phyloP scores from a whole-genome alignment of 2,797 vertebrate genomes.

The Pampus argenteus region DNA sequence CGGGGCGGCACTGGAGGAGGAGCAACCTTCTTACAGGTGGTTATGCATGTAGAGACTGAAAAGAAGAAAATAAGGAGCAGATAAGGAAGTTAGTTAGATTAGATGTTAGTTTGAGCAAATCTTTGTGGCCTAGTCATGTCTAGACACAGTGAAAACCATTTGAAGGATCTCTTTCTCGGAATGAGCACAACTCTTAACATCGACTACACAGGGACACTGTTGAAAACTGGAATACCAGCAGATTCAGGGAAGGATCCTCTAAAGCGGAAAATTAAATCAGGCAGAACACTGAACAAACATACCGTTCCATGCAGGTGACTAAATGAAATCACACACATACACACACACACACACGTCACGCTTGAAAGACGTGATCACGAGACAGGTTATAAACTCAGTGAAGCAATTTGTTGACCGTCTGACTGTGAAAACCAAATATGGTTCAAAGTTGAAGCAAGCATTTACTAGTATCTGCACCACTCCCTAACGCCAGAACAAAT shows the following conservation, averaged over 20 bases:
- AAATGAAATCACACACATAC: constrained; percentile 32
- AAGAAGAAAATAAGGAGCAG: too few relatives aligned
- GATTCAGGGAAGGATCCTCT: not conserved
- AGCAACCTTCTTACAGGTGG: constrained; percentile 95
- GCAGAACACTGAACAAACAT: constrained; percentile 19
- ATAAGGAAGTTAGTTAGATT: too few relatives aligned
- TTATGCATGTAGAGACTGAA: constrained; percentile 96
- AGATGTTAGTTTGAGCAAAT: not conserved
- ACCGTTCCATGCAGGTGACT: constrained; percentile 14
- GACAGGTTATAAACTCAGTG: constrained; percentile 34
- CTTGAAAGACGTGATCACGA: constrained; percentile 39
- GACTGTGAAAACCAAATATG: constrained; percentile 11
- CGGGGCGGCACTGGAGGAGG: constrained; percentile 97
- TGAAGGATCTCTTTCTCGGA: not conserved
- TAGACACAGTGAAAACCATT: constrained; percentile 11
- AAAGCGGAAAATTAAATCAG: constrained; percentile 46
- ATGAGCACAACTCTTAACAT: constrained; percentile 16
- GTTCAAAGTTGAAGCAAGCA: constrained; percentile 1
- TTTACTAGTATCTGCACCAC: not conserved
- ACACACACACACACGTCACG: constrained; percentile 7
- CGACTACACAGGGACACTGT: constrained; percentile 17
- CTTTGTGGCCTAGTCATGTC: not conserved
- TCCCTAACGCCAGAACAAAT: not conserved
- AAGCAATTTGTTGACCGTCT: constrained; percentile 21
- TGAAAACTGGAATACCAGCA: constrained; percentile 16